Base-by-base conservation (phyloP, 2,113 vertebrate species). In the Chloropsis cyanopogon region DNA sequence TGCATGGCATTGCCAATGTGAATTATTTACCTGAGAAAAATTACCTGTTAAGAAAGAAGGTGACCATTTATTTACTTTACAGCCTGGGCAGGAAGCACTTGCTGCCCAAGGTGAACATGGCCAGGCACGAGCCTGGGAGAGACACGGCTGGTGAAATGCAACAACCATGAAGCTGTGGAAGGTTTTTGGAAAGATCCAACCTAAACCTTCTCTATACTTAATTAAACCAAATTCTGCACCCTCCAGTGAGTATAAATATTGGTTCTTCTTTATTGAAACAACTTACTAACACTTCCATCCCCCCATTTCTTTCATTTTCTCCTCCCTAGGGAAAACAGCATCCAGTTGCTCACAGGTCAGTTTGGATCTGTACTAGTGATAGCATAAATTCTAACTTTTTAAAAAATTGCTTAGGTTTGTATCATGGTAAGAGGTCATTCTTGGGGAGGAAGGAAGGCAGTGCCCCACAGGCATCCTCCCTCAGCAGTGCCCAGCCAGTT, bases 51-150 rank as follows among this genome's bases (percentile, higher is more conserved):
- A 66, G 44, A 71, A 81, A 42, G 12, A 60, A 82, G 23, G 50
- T 69, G 33, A 9, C 6, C 5, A 69, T 60, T 37, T 72, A 69
- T 60, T 37, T 72, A 37, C 39, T 64, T 65, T 33, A 24, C 19
- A 56, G 19, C 20, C 60, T 20, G 50, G 37, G 46, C 54, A 73
- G 46, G 37, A 49, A 60, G 33, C 21, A 29, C 41, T 37, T 47
- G 50, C 41, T 73, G 59, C 37, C 37, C 0, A 0, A 21, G 49
- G 18, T n/a, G n/a, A 0, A 1, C 41, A 12, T 15, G 26, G 47
- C 57, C 22, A 54, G 52, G n/a, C 1, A 1, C 7, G 29, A 61
- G 46, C 50, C 33, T 42, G 19, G 1, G 3, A 25, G 12, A 52
- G 13, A 44, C 14, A 37, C 1, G 3, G 10, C 26, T 73, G 50